phyloP scores from a whole-genome alignment of 1,140 invertebrate genomes.

The Cherax quadricarinatus region DNA sequence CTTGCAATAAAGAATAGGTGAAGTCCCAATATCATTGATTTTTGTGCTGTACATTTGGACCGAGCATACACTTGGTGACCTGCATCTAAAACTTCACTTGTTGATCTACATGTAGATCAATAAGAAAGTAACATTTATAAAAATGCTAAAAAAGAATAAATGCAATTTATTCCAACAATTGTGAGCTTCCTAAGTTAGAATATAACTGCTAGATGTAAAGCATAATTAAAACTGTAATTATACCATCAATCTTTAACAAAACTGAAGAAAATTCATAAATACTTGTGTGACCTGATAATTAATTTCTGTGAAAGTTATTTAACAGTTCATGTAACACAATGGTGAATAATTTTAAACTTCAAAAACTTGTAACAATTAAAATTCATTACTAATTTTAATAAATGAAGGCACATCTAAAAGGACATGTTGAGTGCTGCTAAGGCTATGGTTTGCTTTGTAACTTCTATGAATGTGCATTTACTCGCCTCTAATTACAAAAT shows the following conservation, averaged over 20 bases:
- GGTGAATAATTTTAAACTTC: background rate
- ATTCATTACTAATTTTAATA: slow-evolving; percentile 24
- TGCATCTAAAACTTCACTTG: slow-evolving; percentile 63
- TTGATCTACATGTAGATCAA: slow-evolving; percentile 67
- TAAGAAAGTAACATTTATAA: slow-evolving; percentile 53
- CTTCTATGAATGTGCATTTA: slow-evolving; percentile 50
- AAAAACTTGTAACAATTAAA: background rate
- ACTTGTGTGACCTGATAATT: background rate
- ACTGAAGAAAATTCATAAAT: background rate
- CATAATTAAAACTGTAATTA: background rate
- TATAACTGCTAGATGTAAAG: background rate
- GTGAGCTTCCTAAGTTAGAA: background rate
- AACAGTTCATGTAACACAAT: background rate
- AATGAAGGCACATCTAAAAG: slow-evolving; percentile 62
- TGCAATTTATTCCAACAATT: slow-evolving; percentile 2
- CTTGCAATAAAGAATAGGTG: slow-evolving; percentile 65
- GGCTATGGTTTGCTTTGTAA: slow-evolving; percentile 39
- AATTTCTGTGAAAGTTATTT: background rate
- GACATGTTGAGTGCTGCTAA: slow-evolving; percentile 16
- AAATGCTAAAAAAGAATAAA: slow-evolving; percentile 24
- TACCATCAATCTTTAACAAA: background rate
- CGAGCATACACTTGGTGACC: slow-evolving; percentile 27
- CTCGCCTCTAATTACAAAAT: background rate
- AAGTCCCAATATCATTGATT: slow-evolving; percentile 60
- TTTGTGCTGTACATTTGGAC: slow-evolving; percentile 61